Evolutionary conservation across 2,113 vertebrate genomes (phyloP), one percentile per base, ranked within the genome.

Genomic region (Xyrauchen texanus): DNA sequence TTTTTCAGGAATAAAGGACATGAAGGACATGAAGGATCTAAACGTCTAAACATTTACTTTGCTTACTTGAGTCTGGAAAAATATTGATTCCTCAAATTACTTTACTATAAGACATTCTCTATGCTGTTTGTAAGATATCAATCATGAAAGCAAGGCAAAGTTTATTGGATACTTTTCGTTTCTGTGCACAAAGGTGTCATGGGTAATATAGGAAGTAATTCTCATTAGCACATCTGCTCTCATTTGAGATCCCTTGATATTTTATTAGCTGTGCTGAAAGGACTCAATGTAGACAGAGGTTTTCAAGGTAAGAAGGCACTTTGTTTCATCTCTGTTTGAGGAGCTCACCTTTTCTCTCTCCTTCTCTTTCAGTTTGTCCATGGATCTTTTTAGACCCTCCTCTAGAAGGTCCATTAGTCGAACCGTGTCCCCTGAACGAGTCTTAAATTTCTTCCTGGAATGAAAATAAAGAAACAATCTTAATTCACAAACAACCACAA

Each of bases 371-470:
- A 99, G 90, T 81, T 99, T 99, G 91, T 98, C 97, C 97, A 98
- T 98, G 8, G 94, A 95, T 78, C 98, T 93, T 86, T 95, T 98
- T 67, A 99, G 90, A 0, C 97, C 98, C 81, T 99, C 98, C 2
- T 96, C 95, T 86, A 99, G 90, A 66, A 99, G 93, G 81, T 99
- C 97, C 70, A 95, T 92, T 46, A 99, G 93, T 62, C 97, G 90
- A 71, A 99, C 96, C 0, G 96, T 96, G 83, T 99, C 98, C 16
- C 98, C 98, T 0, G 97, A 98, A 10, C 97, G 94, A 3, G 98
- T 99, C 91, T 98, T 99, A 88, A 99, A 99, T 91, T 99, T 99
- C 89, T 99, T 99, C 91, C 97, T 99, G 87, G 8, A 61, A 85
- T 76, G 83, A 6, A 64, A 58, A 58, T 15, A 0, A 15, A 58